Evolutionary conservation across 2,113 vertebrate genomes (phyloP), one percentile per base, ranked within the genome.

Genomic region (Tyto alba): DNA sequence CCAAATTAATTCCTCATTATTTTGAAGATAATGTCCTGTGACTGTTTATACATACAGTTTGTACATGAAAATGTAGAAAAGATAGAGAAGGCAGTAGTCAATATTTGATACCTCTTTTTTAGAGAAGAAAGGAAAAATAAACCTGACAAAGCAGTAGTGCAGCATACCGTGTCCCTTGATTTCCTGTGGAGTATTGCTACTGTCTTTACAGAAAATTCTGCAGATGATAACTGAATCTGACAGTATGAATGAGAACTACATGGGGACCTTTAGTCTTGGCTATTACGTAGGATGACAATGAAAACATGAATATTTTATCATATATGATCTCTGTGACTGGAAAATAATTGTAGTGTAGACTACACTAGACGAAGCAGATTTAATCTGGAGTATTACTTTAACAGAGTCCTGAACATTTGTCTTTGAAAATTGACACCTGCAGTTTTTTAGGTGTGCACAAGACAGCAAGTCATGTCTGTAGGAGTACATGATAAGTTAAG

Each of bases 261-360:
- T n/a, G 34, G 43, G 38, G 64, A 89, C 84, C 69, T 88, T 79
- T 84, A 88, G 77, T 64, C 85, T 91, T 89, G 76, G 59, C 60
- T 82, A 21, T 62, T 85, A 34, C 82, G 67, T 53, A 78, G 87
- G 21, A 74, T 66, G 63, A 52, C 63, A 85, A 23, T 78, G 92
- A 92, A 85, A 96, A 36, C 29, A n/a, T 85, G 25, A 92, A 77
- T 86, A 85, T 94, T 95, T 95, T 71, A 78, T 78, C 68, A 60
- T 0, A 1, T 76, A 43, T 68, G 43, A 83, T 52, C 63, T 82
- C 74, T 85, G 30, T n/a, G 13, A 63, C 57, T 50, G 66, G 60
- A 83, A 85, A 47, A 92, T 41, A 83, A 59, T 16, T 43, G 50
- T 30, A 59, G 47, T 50, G 45, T 68, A 60, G 56, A 47, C 75